These are phyloP conservation scores for Cairina moschata DNA, from an alignment of 2,113 vertebrate genomes.

Conservation along the genomic window DNA sequence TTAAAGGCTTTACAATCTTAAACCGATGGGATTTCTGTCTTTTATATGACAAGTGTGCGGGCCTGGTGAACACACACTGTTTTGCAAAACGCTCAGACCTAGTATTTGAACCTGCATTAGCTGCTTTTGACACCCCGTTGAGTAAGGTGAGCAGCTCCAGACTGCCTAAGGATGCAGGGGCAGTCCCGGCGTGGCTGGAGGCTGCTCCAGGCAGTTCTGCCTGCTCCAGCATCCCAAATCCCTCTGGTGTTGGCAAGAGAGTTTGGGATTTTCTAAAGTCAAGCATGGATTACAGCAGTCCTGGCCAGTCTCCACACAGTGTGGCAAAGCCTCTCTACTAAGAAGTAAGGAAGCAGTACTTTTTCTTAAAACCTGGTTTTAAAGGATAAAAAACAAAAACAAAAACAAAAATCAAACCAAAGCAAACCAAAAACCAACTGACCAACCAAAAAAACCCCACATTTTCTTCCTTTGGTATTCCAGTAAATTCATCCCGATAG, in stretches of 20 bases:
- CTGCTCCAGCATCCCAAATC: background rate
- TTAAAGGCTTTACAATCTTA: background rate
- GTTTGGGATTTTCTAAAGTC: background rate
- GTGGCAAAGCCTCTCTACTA: background rate
- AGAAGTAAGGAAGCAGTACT: background rate
- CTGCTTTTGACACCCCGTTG: background rate
- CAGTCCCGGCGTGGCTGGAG: background rate
- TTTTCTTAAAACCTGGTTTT: background rate
- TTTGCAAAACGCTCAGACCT: background rate
- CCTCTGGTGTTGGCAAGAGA: background rate
- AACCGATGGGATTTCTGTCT: background rate
- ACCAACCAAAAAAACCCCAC: too few relatives aligned
- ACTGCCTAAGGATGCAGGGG: background rate
- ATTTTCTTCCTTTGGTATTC: background rate
- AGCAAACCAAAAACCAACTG: too few relatives aligned
- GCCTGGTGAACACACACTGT: background rate
- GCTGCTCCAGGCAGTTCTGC: background rate
- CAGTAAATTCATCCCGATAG: background rate
- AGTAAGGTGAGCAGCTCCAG: background rate
- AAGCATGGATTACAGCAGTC: background rate
- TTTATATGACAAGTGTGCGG: rapidly evolving
- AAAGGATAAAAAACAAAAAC: background rate
- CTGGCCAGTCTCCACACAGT: background rate
- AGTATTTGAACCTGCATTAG: background rate
- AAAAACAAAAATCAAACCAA: background rate